These are phyloP conservation scores for Anneissia japonica DNA, from an alignment of 35 echinoderm and acorn worm species.

Conservation along the genomic window DNA sequence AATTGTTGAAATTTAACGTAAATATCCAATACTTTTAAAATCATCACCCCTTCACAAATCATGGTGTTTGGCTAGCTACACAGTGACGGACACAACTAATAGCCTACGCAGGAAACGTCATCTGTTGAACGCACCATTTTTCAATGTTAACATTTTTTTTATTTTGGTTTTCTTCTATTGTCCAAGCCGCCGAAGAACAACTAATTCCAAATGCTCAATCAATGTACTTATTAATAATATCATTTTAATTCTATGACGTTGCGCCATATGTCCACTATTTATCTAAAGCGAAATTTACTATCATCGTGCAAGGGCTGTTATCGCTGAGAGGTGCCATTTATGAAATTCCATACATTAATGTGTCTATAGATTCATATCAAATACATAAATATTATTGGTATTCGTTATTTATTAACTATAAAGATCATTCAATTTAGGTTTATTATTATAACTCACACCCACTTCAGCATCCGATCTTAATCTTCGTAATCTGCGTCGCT, in stretches of 20 bases:
- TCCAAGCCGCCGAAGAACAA: neutral
- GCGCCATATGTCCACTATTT: neutral
- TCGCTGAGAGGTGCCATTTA: neutral
- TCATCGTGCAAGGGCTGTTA: neutral
- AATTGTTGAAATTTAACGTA: too few species aligned
- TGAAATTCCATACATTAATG: neutral
- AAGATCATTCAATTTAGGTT: neutral
- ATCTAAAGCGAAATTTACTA: neutral
- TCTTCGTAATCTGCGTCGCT: neutral
- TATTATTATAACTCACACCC: neutral
- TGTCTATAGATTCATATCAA: neutral
- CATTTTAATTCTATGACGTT: neutral
- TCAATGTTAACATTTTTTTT: neutral
- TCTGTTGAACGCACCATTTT: neutral
- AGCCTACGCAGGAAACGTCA: too few species aligned
- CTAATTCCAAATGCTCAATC: neutral
- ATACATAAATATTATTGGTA: slow-evolving; percentile 1
- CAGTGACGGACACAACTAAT: too few species aligned
- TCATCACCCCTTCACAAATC: too few species aligned
- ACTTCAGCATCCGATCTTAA: neutral
- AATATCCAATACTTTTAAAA: too few species aligned
- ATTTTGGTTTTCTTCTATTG: neutral
- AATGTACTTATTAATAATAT: neutral
- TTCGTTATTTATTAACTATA: neutral
- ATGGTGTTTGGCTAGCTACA: too few species aligned